Percentiles rank a stretch among this genome's conserved stretches.
Evolutionary conservation across 2,888 invertebrate genomes (phyloP).

Genomic region (Xestia ashworthii): DNA sequence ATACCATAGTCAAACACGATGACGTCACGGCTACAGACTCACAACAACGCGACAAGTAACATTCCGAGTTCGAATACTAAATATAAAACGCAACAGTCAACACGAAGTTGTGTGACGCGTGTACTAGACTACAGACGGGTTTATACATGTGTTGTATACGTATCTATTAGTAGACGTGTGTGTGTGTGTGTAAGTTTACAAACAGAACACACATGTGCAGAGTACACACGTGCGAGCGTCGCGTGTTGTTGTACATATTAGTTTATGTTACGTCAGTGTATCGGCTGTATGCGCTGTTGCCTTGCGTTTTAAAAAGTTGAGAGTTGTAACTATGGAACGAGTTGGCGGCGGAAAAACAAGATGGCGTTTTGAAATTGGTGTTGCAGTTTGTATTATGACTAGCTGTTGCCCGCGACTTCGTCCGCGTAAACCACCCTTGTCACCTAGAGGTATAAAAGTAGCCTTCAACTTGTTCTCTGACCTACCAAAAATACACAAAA

Average conservation of each 20-base stretch:
- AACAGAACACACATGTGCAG: slow-evolving; percentile 66
- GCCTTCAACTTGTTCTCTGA: no score
- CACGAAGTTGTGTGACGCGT: slow-evolving; percentile 34
- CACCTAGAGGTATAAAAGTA: no score
- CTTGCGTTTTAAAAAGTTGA: slow-evolving; percentile 41
- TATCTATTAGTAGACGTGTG: background rate
- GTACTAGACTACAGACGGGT: slow-evolving; percentile 45
- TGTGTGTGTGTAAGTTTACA: slow-evolving; percentile 55
- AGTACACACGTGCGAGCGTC: slow-evolving; percentile 63
- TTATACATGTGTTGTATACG: slow-evolving; percentile 11
- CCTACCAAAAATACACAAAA: no score
- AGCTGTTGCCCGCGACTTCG: no score
- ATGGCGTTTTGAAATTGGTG: slow-evolving; percentile 36
- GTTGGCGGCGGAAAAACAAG: slow-evolving; percentile 14
- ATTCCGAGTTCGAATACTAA: slow-evolving; percentile 29
- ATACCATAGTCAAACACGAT: slow-evolving; percentile 2
- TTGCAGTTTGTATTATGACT: background rate
- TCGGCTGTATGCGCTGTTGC: slow-evolving; percentile 46
- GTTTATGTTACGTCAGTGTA: slow-evolving; percentile 50
- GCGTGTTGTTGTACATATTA: slow-evolving; percentile 43
- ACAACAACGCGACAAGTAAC: slow-evolving; percentile 27
- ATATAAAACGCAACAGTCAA: slow-evolving; percentile 40
- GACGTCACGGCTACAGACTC: slow-evolving; percentile 38
- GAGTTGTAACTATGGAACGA: slow-evolving; percentile 16
- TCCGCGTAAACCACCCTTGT: no score